phyloP scores from a whole-genome alignment of 2,797 vertebrate genomes.

The Trachops cirrhosus region DNA sequence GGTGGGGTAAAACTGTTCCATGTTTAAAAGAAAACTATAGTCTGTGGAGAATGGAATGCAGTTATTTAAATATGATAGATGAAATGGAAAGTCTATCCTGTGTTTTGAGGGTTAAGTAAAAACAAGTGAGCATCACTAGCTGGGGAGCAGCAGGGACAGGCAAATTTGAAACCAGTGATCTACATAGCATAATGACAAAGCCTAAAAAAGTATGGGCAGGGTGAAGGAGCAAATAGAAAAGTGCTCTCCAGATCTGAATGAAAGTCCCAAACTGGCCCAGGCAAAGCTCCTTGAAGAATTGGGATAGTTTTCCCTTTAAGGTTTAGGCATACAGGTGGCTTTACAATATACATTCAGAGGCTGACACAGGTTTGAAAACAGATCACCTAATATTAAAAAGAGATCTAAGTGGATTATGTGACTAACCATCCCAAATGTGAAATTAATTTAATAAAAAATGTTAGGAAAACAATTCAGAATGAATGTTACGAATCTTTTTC shows the following conservation, averaged over 20 bases:
- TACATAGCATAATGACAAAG: neutral
- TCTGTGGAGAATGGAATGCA: neutral
- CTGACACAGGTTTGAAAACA: neutral
- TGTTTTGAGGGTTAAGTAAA: neutral
- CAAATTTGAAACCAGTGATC: neutral
- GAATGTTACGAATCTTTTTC: neutral
- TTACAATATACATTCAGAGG: neutral
- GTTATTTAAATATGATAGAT: neutral
- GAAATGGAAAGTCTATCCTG: neutral
- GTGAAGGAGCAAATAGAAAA: neutral
- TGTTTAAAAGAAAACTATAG: neutral
- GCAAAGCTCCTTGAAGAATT: neutral
- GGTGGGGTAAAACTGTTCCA: fast-evolving
- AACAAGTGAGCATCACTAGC: neutral
- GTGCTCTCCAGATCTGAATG: neutral
- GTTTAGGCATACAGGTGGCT: neutral
- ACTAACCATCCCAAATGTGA: neutral
- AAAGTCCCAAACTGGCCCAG: neutral
- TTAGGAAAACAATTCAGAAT: neutral
- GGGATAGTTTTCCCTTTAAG: neutral
- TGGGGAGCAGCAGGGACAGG: neutral
- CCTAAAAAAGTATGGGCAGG: neutral
- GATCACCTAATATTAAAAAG: neutral
- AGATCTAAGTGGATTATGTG: neutral
- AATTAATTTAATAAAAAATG: neutral